Evolutionary conservation across 2,888 invertebrate species (phyloP), one percentile per base, ranked within the genome.

Genomic region (Odontocerum albicorne): DNA sequence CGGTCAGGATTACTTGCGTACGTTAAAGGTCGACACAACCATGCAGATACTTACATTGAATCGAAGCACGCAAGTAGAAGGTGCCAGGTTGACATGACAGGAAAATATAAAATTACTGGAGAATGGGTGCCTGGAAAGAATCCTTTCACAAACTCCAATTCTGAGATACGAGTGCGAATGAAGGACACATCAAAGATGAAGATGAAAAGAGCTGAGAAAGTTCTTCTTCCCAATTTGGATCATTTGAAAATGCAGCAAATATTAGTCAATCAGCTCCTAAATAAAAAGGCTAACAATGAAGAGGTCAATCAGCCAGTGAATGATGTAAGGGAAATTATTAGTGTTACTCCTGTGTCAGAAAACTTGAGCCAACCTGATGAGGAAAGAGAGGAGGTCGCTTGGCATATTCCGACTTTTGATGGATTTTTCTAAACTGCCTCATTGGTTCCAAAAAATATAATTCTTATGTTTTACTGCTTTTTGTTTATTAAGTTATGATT

Each of bases 361-460:
- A 44, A 8, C 40, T 32, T 8, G 27, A 10, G n/a, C 36, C 46
- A 20, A 7, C 44, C 19, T 2, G 33, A 40, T 20, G 45, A 19
- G 4, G 44, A 43, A 20, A 50, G 50, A 38, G 55, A 49, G 15
- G 51, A 39, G 20, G 22, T 36, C 4, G 40, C 57, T 8, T 57
- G 57, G 57, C 57, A 57, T 45, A 57, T 57, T 21, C 57, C 57
- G 3, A 57, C 57, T 3, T 57, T 57, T 45, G 57, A 57, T 16
- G 57, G 57, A 40, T 57, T 57, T 39, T 54, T 54, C 32, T 57
- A 54, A 43, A 22, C 2, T n/a, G n/a, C n/a, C n/a, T n/a, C n/a
- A n/a, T n/a, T n/a, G n/a, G n/a, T n/a, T n/a, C n/a, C n/a, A n/a
- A n/a, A n/a, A n/a, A n/a, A n/a, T n/a, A n/a, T n/a, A n/a, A n/a